A percentile compares a stretch with the other conserved stretches of the same genome.
Conservation (phyloP, 2,888 invertebrate genomes). For the Oscheius sp. region DNA sequence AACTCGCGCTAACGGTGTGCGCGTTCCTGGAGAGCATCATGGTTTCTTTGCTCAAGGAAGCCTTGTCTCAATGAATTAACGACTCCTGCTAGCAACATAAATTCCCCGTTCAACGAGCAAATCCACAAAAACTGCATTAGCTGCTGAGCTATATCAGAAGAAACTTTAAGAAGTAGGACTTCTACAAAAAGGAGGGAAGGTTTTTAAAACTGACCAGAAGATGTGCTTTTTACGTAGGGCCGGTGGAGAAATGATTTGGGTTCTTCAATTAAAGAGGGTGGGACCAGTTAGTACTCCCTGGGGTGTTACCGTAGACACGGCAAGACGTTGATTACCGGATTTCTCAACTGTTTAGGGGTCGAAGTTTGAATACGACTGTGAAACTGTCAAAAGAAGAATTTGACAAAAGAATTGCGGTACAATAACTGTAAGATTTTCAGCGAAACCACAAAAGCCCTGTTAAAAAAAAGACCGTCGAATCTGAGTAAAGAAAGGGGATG, state of each 20-base stretch:
- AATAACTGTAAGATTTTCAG: too few species aligned
- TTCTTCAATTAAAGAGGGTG: conserved; percentile 36
- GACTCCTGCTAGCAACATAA: background rate
- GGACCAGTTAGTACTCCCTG: conserved; percentile 33
- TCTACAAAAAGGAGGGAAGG: background rate
- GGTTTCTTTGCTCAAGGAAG: too few species aligned
- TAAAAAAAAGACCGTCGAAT: background rate
- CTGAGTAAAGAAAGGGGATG: background rate
- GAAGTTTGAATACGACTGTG: background rate
- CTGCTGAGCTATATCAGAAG: background rate
- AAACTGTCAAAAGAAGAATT: background rate
- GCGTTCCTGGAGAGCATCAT: background rate
- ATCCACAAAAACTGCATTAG: background rate
- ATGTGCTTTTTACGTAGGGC: conserved; percentile 7
- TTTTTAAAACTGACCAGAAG: conserved; percentile 22
- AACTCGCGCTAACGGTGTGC: conserved; percentile 32
- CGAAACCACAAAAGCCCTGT: background rate
- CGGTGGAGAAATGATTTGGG: conserved; percentile 35
- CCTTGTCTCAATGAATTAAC: too few species aligned
- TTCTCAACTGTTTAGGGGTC: background rate
- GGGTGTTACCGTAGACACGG: conserved; percentile 33
- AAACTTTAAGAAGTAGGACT: too few species aligned
- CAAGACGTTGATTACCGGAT: conserved; percentile 22
- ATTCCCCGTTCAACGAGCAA: background rate
- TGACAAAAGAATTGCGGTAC: background rate